These are phyloP conservation scores for Pseudomyrmex gracilis DNA, from an alignment of 1,140 invertebrate species.

Conservation along the genomic window DNA sequence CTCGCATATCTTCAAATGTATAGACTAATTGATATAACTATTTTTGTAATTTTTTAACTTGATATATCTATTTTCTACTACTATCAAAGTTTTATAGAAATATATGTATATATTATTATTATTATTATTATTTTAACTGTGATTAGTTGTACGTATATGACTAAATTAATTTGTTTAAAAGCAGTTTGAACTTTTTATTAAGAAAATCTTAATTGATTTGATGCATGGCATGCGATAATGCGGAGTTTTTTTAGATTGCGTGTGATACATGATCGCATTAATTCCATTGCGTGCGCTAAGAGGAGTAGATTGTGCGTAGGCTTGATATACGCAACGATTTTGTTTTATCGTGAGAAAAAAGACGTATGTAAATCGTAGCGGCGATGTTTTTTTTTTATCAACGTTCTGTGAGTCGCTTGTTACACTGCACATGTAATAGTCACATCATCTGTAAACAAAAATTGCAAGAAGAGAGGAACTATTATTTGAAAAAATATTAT, in stretches of 20 bases:
- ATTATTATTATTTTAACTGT: no score
- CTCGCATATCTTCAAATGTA: neutral
- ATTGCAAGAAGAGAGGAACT: neutral
- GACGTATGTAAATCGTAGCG: slow-evolving; percentile 9
- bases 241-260: slow-evolving; percentile 4
- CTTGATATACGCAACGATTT: slow-evolving; percentile 24
- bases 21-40: slow-evolving; percentile 19
- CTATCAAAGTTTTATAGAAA: slow-evolving; percentile 20
- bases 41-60: no score
- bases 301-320: slow-evolving; percentile 4
- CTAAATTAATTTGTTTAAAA: slow-evolving; percentile 3
- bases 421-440: slow-evolving; percentile 1
- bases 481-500: neutral
- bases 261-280: slow-evolving; percentile 7
- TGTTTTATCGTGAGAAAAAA: slow-evolving; percentile 46
- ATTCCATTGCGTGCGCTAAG: slow-evolving; percentile 14
- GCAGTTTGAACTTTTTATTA: neutral
- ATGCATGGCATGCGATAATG: neutral
- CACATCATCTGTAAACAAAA: slow-evolving; percentile 5
- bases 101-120: neutral
- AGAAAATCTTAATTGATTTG: neutral
- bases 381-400: neutral
- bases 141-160: neutral
- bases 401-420: slow-evolving; percentile 10
- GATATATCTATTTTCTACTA: neutral